phyloP scores from a whole-genome alignment of 2,888 invertebrate species.

The Melieria picta region DNA sequence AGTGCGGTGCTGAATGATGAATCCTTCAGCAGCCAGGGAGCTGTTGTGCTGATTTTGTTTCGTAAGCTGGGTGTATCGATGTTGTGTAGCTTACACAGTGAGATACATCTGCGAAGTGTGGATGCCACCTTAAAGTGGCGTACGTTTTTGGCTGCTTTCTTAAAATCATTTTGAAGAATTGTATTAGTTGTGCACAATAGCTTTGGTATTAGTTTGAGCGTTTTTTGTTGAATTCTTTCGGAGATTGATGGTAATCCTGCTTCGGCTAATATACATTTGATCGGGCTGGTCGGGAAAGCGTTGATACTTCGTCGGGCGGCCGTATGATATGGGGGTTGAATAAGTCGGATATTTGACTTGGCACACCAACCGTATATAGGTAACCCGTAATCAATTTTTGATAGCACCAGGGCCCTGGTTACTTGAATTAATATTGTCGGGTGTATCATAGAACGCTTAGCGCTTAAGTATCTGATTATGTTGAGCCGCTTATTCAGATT shows the following conservation, averaged over 20 bases:
- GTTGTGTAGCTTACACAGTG: background rate
- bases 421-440: background rate
- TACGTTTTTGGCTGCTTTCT: background rate
- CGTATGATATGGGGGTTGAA: background rate
- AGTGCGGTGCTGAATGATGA: background rate
- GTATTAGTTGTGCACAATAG: background rate
- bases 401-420: background rate
- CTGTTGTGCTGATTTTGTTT: background rate
- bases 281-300: slow-evolving; percentile 5
- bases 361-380: background rate
- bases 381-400: too few relatives aligned
- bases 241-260: slow-evolving; percentile 1
- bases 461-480: slow-evolving; percentile 2
- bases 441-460: slow-evolving; percentile 1
- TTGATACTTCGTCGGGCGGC: background rate
- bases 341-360: background rate
- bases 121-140: background rate
- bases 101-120: slow-evolving; percentile 1
- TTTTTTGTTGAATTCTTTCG: background rate
- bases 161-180: slow-evolving; percentile 5
- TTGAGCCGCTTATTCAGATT: background rate
- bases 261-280: background rate
- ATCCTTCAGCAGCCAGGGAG: background rate
- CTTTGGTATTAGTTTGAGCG: background rate
- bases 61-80: background rate